These are phyloP conservation scores for Synergus itoensis DNA, from an alignment of 2,888 invertebrate species.

Conservation along the genomic window DNA sequence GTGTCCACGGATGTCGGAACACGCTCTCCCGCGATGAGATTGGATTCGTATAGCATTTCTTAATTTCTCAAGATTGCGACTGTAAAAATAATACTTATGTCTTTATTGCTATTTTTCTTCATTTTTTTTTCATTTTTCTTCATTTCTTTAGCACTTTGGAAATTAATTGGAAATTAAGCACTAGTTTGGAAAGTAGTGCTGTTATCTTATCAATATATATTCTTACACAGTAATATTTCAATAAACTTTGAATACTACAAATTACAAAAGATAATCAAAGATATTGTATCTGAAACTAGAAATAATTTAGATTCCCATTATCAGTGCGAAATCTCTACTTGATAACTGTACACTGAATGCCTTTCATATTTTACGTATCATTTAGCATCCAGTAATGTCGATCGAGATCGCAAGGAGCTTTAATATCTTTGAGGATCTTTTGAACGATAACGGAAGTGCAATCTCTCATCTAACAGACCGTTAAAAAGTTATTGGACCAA, in stretches of 20 bases:
- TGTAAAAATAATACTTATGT: no score
- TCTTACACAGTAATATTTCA: no score
- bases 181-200: no score
- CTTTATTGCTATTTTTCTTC: no score
- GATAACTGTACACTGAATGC: conserved; percentile 7
- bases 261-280: background rate
- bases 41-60: no score
- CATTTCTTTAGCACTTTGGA: no score
- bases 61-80: no score
- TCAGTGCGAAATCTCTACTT: background rate
- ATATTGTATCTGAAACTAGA: background rate
- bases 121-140: no score
- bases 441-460: conserved; percentile 10
- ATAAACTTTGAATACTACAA: background rate
- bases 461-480: conserved; percentile 6
- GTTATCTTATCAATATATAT: no score
- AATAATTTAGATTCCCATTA: background rate
- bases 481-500: conserved; percentile 5
- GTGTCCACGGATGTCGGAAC: no score
- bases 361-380: conserved; percentile 19
- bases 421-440: background rate
- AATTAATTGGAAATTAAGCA: no score
- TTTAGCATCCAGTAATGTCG: conserved; percentile 18
- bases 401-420: conserved; percentile 1
- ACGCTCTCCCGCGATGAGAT: no score